Base-by-base conservation (phyloP, 2,888 invertebrate species). In the Cosmopolites sordidus region DNA sequence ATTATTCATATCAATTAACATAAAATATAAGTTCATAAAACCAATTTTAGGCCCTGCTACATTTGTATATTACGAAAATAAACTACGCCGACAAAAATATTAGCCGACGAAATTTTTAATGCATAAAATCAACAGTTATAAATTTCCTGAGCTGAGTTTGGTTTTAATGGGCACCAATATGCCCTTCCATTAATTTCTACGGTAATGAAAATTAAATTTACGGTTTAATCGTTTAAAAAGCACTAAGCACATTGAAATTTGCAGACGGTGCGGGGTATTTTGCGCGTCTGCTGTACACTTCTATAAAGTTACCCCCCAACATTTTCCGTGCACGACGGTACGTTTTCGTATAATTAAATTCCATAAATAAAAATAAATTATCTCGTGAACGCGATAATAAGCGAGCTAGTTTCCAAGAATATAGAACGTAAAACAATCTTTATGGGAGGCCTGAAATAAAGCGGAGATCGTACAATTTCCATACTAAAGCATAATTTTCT, bases 301-400 rank as follows among this genome's bases (percentile, higher is more conserved):
- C 33, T 41, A 38, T 48, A 52, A 48, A 48, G 44, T 44, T 43
- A 43, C 40, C 48, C 40, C 48, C 40, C 27, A 46, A 49, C 45
- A 49, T 49, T 54, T 49, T 50, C 50, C 55, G 39, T 41, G 39
- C 40, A 16, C 16, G 15, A 17, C 17, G 14, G 29, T 29, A 40
- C 33, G 30, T 59, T 63, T 59, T 42, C 54, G 42, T 57, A 64
- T 68, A 69, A 67, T 69, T 66, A 69, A 70, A 66, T 63, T 64
- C 64, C 65, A 69, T 68, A 68, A 69, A 70, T 69, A 69, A 68
- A 64, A 66, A 64, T 66, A 66, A 68, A 67, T 66, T 66, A 62
- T 61, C 62, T 63, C 63, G 62, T 59, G 61, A 64, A 64, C 59
- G 68, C 65, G 70, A 70, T 71, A 70, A 69, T 69, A 64, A 66